phyloP scores from a whole-genome alignment of 2,888 invertebrate species.

The Eupithecia exiguata region DNA sequence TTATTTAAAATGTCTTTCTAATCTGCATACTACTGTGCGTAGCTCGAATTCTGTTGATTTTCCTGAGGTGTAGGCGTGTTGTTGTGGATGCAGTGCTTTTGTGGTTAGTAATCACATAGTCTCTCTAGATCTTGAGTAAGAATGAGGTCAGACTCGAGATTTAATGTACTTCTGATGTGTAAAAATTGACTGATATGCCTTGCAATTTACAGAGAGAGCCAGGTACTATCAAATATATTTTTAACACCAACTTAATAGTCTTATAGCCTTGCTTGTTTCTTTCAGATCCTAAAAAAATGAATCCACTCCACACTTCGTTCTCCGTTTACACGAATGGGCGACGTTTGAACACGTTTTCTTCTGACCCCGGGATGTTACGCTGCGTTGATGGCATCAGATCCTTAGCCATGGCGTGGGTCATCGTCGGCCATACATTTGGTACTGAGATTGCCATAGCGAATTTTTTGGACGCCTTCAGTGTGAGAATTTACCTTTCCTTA shows the following conservation, averaged over 20 bases:
- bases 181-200: no score
- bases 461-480: not conserved
- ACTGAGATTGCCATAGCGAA: conserved; percentile 41
- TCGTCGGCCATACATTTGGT: conserved; percentile 66
- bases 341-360: conserved; percentile 59
- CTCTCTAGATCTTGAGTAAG: no score
- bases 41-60: no score
- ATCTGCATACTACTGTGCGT: no score
- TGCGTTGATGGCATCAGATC: conserved; percentile 76
- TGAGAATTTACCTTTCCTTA: not conserved
- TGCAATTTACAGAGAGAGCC: not conserved
- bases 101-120: no score
- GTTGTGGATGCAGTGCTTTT: no score
- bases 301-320: conserved; percentile 41
- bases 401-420: conserved; percentile 76
- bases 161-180: no score
- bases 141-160: no score
- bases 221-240: not conserved
- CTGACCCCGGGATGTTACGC: conserved; percentile 59
- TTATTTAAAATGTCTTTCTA: no score
- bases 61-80: no score
- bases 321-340: conserved; percentile 66
- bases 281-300: conserved; percentile 50
- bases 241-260: not conserved
- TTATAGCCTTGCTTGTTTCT: conserved; percentile 18